Evolutionary conservation across 2,888 invertebrate genomes (phyloP), one percentile per base, ranked within the genome.

Genomic region (Synanthedon andrenaeformis): DNA sequence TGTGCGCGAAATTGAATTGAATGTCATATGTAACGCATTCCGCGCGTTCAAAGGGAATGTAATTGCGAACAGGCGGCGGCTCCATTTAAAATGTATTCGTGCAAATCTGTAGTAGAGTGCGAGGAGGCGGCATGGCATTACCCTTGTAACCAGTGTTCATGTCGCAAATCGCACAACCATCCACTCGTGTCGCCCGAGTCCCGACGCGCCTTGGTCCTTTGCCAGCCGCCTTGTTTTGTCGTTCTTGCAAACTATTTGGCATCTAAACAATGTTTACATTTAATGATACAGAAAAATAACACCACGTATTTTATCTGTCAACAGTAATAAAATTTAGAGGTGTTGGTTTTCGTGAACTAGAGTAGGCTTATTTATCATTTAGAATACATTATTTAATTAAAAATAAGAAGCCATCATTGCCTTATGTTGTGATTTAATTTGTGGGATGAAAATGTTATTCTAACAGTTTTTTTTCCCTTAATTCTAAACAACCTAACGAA

Each of bases 201-300:
- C 35, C 55, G 54, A 67, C 68, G 72, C 72, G 72, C 79, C 69
- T 86, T 86, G 86, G 84, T 82, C 66, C 66, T 65, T 72, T 85
- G 86, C 87, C 87, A 87, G 79, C 66, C 72, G 76, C 75, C 81
- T 79, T 81, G 82, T 82, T 86, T 82, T 84, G 85, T 83, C 67
- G 73, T 71, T 72, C 74, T 77, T 72, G 70, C 74, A 63, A 83
- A 82, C 76, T 82, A 79, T 84, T 84, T 84, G 85, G 83, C 82
- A 79, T 83, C 75, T 72, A 72, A 80, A 78, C 79, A 78, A 82
- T 82, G 81, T 84, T 82, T 80, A 79, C 70, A 77, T 80, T 81
- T 78, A 82, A 84, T 76, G 77, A 78, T 79, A 80, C 76, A 76
- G 76, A 80, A 79, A 78, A 81, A 77, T 77, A 68, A 72, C 70